A percentile compares a stretch with the other conserved stretches of the same genome.
Conservation (phyloP, 1,140 invertebrate species). For the Bombus haemorrhoidalis region DNA sequence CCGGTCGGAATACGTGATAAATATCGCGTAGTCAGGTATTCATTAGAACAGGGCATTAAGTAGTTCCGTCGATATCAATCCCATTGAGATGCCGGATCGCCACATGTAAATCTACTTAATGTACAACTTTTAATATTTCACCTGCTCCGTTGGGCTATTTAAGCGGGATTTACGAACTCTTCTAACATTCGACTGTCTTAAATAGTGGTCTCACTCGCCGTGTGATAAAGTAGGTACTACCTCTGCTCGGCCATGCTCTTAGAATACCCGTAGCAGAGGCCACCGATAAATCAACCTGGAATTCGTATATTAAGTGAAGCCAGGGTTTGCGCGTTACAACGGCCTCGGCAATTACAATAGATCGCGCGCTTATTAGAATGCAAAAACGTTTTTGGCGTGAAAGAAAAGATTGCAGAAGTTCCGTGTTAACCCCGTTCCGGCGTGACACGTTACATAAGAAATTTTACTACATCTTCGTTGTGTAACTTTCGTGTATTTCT, state of each 20-base stretch:
- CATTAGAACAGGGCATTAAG: slow-evolving; percentile 22
- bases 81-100: background rate
- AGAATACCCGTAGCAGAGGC: slow-evolving; percentile 64
- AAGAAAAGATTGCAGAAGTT: slow-evolving; percentile 41
- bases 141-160: slow-evolving; percentile 19
- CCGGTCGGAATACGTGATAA: slow-evolving; percentile 6
- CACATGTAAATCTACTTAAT: slow-evolving; percentile 7
- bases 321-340: slow-evolving; percentile 51
- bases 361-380: slow-evolving; percentile 65
- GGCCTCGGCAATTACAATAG: slow-evolving; percentile 55
- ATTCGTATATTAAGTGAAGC: slow-evolving; percentile 67
- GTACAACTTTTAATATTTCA: slow-evolving; percentile 46
- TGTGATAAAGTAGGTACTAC: slow-evolving; percentile 58
- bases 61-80: slow-evolving; percentile 29
- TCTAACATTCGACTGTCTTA: slow-evolving; percentile 52
- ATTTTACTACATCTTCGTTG: slow-evolving; percentile 34
- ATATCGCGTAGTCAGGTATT: slow-evolving; percentile 26
- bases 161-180: slow-evolving; percentile 38
- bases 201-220: slow-evolving; percentile 46
- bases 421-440: slow-evolving; percentile 40
- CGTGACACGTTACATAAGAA: slow-evolving; percentile 36
- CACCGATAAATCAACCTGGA: slow-evolving; percentile 67
- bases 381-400: slow-evolving; percentile 37
- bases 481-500: background rate
- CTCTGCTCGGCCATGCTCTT: slow-evolving; percentile 44